These are phyloP conservation scores for Latrodectus elegans DNA, from an alignment of 2,888 invertebrate genomes.

Conservation along the genomic window DNA sequence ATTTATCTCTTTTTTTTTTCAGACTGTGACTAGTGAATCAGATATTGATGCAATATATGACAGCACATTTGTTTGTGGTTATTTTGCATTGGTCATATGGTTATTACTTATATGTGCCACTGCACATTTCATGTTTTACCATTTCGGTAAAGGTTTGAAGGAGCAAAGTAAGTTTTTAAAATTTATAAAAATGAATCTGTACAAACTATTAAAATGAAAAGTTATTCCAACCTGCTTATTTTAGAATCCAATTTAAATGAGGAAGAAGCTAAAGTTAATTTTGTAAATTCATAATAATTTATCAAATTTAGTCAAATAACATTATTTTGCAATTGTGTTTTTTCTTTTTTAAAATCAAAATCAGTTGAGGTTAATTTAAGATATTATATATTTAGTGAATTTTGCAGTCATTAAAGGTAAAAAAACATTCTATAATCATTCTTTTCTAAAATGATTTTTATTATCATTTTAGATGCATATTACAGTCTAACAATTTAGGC, in stretches of 20 bases:
- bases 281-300: no score
- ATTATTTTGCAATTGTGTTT: no score
- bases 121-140: conserved; percentile 53
- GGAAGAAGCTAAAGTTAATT: no score
- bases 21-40: conserved; percentile 48
- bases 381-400: no score
- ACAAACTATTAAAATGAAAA: not conserved
- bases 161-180: conserved; percentile 66
- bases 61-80: conserved; percentile 60
- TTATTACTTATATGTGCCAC: conserved; percentile 54
- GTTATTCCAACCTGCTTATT: not conserved
- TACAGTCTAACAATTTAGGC: not conserved
- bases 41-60: conserved; percentile 55
- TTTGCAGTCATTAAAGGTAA: no score
- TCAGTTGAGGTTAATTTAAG: no score
- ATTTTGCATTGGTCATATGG: conserved; percentile 68
- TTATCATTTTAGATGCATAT: not conserved
- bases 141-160: conserved; percentile 69
- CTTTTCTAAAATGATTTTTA: no score
- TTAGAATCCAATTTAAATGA: not conserved
- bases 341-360: no score
- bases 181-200: not conserved
- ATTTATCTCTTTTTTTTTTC: conserved; percentile 22
- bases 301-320: no score
- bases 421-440: no score